Evolutionary conservation across 2,113 vertebrate species (phyloP).

Genomic region (Tichodroma muraria): DNA sequence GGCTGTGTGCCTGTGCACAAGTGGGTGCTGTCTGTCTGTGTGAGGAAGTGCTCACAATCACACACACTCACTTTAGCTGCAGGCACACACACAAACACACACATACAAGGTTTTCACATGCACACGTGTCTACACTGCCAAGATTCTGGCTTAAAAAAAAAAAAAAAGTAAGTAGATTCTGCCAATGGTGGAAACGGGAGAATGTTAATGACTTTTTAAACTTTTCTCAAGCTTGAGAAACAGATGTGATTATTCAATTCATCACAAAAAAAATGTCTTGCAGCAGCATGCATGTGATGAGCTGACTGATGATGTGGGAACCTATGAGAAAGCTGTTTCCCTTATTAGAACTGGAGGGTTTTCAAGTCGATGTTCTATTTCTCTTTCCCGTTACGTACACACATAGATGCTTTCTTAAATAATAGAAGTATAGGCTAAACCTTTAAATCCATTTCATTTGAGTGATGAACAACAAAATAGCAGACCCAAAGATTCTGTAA

Average conservation of each 20-base stretch:
- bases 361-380: constrained; percentile 39
- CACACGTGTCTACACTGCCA: not conserved
- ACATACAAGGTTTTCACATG: not conserved
- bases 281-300: constrained; percentile 68
- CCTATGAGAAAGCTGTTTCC: constrained; percentile 73
- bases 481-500: not conserved
- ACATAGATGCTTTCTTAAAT: constrained; percentile 51
- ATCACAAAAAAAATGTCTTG: constrained; percentile 53
- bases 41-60: not conserved
- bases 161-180: not conserved
- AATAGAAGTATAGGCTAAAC: not conserved
- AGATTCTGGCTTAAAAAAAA: not conserved
- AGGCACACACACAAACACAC: not conserved
- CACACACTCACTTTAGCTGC: fast-evolving
- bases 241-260: constrained; percentile 66
- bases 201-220: constrained; percentile 63
- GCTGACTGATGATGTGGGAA: constrained; percentile 77
- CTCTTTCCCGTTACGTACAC: constrained; percentile 34
- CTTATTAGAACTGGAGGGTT: constrained; percentile 69
- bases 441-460: not conserved
- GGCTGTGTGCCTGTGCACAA: not conserved
- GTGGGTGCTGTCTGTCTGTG: too few relatives aligned
- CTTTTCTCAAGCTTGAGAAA: constrained; percentile 68
- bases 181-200: constrained; percentile 19
- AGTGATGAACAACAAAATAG: not conserved